Base-by-base conservation (phyloP, 2,888 invertebrate species). In the Agrilus mali region DNA sequence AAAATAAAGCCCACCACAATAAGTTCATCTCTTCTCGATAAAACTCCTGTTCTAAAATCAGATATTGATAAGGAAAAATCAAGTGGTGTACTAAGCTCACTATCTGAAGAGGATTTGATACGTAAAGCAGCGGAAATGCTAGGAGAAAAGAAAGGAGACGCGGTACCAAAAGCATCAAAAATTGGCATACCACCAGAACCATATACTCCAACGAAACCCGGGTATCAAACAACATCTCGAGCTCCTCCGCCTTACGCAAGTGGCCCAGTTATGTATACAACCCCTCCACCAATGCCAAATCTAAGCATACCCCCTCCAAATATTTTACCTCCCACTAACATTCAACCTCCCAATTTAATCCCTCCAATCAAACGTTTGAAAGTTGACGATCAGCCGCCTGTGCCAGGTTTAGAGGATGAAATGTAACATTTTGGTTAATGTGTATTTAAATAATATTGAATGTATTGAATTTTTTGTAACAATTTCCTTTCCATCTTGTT, bases 41-140 rank as follows among this genome's bases (percentile, higher is more conserved):
- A 38, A 17, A n/a, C 12, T 4, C 12, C 8, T 15, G 27, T 32
- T 14, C 14, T 33, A 40, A 40, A 16, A 38, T 31, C 13, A 4
- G 38, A 27, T 10, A 27, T 27, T 10, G 27, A 12, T 16, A 8
- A 13, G 35, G 34, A 41, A n/a, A 46, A 42, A 38, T 33, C 42
- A 32, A 60, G 60, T 44, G 69, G 71, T 48, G 71, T 73, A 4
- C 54, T 75, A 31, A 69, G 74, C 49, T 68, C 70, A 1, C 55
- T 75, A 37, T 70, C 73, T 32, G 75, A 75, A 52, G 68, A 70
- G 45, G 76, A 77, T 50, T 55, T 76, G 31, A 72, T 75, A 20
- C 69, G 70, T 47, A 75, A 74, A 58, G 75, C 75, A 1, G 72
- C 70, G 20, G 75, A 75, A 57, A 73, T 75, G 67, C 56, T 74